Percentiles rank a stretch among this genome's conserved stretches.
phyloP scores from a whole-genome alignment of 2,888 invertebrate genomes.

The Blastobasis adustella region DNA sequence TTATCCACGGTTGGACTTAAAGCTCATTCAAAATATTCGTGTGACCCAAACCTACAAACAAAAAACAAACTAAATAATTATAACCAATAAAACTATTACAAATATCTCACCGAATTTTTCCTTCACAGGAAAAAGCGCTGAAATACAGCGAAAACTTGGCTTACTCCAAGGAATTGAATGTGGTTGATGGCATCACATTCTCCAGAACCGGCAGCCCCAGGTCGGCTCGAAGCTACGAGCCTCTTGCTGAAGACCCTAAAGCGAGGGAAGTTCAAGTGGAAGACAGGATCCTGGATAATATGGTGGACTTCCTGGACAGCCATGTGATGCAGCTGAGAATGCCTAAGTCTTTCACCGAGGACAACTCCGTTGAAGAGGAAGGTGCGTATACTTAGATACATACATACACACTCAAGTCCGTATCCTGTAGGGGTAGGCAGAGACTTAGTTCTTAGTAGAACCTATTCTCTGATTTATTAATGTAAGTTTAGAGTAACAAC shows the following conservation, averaged over 20 bases:
- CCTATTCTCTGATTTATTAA: too few relatives aligned
- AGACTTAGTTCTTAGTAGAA: too few relatives aligned
- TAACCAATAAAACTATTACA: neutral
- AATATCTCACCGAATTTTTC: neutral
- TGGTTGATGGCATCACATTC: constrained; percentile 58
- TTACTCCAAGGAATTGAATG: constrained; percentile 51
- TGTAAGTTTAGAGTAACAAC: too few relatives aligned
- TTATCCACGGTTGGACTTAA: neutral
- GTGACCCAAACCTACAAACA: neutral
- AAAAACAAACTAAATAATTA: neutral
- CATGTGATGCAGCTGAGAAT: constrained; percentile 61
- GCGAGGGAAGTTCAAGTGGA: constrained; percentile 56
- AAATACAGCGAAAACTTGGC: constrained; percentile 63
- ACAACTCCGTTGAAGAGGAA: constrained; percentile 64
- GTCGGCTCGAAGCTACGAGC: constrained; percentile 61
- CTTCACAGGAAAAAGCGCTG: constrained; percentile 64
- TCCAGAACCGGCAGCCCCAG: constrained; percentile 56
- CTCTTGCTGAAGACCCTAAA: constrained; percentile 57
- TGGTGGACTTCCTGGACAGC: constrained; percentile 60
- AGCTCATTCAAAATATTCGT: neutral
- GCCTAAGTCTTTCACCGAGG: constrained; percentile 61
- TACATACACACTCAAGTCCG: too few relatives aligned
- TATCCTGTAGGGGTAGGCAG: too few relatives aligned
- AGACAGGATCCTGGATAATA: constrained; percentile 63
- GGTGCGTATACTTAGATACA: constrained; percentile 28